A percentile compares a stretch with the other conserved stretches of the same genome.
phyloP scores from a whole-genome alignment of 2,797 vertebrate genomes.

The Centropyge bicolor region DNA sequence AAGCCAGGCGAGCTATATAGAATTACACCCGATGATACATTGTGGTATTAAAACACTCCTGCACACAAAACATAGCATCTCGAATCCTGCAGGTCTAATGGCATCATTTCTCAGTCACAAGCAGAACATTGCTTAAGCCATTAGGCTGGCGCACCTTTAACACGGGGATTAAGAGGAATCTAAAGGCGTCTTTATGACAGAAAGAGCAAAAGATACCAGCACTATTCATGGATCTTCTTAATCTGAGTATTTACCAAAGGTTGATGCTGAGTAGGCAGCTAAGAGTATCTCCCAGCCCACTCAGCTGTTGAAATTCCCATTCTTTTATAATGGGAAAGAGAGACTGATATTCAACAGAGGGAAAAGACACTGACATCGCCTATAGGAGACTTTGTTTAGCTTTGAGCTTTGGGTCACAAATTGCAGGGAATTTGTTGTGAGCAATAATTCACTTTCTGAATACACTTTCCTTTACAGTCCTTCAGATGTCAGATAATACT shows the following conservation, averaged over 20 bases:
- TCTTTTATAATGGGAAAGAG: constrained; percentile 55
- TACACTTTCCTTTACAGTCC: constrained; percentile 15
- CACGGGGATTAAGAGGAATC: constrained; percentile 77
- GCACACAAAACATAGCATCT: constrained; percentile 57
- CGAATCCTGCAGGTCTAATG: constrained; percentile 72
- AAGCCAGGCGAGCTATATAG: constrained; percentile 70
- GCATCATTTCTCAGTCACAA: constrained; percentile 75
- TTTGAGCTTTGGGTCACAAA: constrained; percentile 50
- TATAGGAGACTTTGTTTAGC: constrained; percentile 50
- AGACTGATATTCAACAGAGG: constrained; percentile 44
- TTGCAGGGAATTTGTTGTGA: constrained; percentile 32
- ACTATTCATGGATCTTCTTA: constrained; percentile 75
- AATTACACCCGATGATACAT: constrained; percentile 69
- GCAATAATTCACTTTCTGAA: constrained; percentile 37
- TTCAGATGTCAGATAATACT: constrained; percentile 56
- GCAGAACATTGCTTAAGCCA: constrained; percentile 79
- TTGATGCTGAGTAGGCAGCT: constrained; percentile 77
- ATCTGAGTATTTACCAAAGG: constrained; percentile 82
- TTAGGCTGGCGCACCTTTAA: constrained; percentile 79
- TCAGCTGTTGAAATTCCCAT: constrained; percentile 67
- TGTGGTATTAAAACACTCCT: constrained; percentile 65
- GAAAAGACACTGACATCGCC: constrained; percentile 32
- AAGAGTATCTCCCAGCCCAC: constrained; percentile 72
- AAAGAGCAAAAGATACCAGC: constrained; percentile 69
- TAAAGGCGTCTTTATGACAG: constrained; percentile 75